These are phyloP conservation scores for Cheilinus undulatus DNA, from an alignment of 2,113 vertebrate genomes.

Conservation along the genomic window DNA sequence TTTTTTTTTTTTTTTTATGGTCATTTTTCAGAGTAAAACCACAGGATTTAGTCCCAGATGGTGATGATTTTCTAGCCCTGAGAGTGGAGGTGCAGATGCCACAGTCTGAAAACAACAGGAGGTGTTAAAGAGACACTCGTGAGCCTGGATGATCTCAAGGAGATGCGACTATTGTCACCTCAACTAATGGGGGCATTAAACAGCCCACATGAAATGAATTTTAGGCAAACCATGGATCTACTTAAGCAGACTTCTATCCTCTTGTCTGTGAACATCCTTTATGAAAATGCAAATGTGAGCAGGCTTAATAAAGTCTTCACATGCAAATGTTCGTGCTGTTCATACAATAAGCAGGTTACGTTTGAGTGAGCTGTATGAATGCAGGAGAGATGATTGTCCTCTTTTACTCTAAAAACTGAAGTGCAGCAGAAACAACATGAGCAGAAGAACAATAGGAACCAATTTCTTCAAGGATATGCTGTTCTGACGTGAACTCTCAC, in stretches of 20 bases:
- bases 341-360: not conserved
- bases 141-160: not conserved
- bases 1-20: too few species aligned
- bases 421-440: not conserved
- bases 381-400: not conserved
- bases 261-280: not conserved
- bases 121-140: not conserved
- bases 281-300: slow-evolving; percentile 23
- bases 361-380: not conserved
- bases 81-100: not conserved
- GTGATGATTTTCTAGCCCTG: not conserved
- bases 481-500: not conserved
- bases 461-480: not conserved
- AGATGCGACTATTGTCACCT: not conserved
- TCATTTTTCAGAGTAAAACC: not conserved
- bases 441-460: slow-evolving; percentile 1
- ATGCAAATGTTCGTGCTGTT: slow-evolving; percentile 10
- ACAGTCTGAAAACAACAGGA: not conserved
- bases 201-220: not conserved
- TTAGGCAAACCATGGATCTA: not conserved
- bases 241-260: not conserved
- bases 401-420: not conserved
- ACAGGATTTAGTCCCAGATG: slow-evolving; percentile 5
- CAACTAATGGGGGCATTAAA: slow-evolving; percentile 3
- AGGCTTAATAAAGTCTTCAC: not conserved